Conservation (phyloP, 2,113 vertebrate species). For the Uria lomvia region DNA sequence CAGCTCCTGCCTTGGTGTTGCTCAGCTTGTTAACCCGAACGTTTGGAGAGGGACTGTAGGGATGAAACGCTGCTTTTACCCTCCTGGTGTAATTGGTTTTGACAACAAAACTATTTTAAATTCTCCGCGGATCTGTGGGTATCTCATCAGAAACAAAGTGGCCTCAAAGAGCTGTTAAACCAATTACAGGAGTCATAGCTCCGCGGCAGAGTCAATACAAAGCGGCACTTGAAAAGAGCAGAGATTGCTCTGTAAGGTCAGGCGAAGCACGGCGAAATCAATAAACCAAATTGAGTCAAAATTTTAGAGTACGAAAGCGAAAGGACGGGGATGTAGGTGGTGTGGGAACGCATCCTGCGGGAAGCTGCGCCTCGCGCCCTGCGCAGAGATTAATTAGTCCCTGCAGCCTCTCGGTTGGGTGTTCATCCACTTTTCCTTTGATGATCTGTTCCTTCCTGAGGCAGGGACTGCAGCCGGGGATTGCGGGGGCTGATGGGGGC, state of each 20-base stretch:
- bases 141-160: background rate
- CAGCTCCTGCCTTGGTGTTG: background rate
- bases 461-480: background rate
- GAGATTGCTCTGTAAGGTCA: background rate
- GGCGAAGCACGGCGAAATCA: background rate
- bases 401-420: background rate
- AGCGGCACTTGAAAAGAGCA: constrained; percentile 14
- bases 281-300: background rate
- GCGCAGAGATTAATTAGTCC: no score
- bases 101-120: constrained; percentile 6
- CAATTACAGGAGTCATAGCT: background rate
- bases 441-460: background rate
- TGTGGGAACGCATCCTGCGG: background rate
- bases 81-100: background rate
- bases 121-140: background rate
- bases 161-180: background rate
- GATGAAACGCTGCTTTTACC: background rate
- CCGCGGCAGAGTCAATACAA: background rate
- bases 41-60: background rate
- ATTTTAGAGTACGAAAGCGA: background rate
- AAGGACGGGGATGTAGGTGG: background rate
- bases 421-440: background rate
- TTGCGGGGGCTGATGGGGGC: no score
- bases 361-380: background rate
- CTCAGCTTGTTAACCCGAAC: background rate